Base-by-base conservation (phyloP, 2,113 vertebrate species). In the Sterna hirundo region DNA sequence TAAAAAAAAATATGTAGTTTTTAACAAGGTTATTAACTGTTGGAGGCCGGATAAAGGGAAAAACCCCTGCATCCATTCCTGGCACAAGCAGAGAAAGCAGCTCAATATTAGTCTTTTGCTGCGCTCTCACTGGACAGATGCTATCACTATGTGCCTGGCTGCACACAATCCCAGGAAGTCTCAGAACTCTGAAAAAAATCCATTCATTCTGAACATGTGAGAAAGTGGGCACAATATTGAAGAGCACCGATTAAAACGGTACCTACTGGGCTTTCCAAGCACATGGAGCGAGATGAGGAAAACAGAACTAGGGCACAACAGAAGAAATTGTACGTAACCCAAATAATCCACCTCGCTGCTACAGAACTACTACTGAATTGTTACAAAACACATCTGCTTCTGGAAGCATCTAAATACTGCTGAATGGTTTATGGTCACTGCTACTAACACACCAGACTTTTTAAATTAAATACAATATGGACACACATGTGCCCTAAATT, bases 51-150 rank as follows among this genome's bases (percentile, higher is more conserved):
- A 68, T 57, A 47, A 89, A 95, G 46, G 72, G 60, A 76, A 71
- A 79, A 62, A 15, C 5, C 44, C 64, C 55, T 23, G 62, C 57
- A n/a, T 80, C 49, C 2, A 0, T 36, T 38, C 36, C 78, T 81
- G 89, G 91, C 91, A 88, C 7, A 3, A 65, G 71, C 40, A 81
- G 80, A 86, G 49, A 83, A 72, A 74, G 86, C 68, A 86, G 90
- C 86, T 89, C 86, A 70, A 49, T 11, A 15, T 10, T 18, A 58
- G 44, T 12, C 58, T 61, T 58, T 13, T 7, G 54, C 74, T 65
- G 69, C 46, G 13, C 55, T 70, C 90, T 83, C 47, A 3, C 58
- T 46, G 69, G 77, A 94, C 92, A 95, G 96, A 84, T 96, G 95
- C 89, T 85, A 32, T 26, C 92, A 9, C 81, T 46, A 1, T 30